Evolutionary conservation across 2,797 vertebrate genomes (phyloP), one percentile per base, ranked within the genome.

Genomic region (Sebastes nivosus): DNA sequence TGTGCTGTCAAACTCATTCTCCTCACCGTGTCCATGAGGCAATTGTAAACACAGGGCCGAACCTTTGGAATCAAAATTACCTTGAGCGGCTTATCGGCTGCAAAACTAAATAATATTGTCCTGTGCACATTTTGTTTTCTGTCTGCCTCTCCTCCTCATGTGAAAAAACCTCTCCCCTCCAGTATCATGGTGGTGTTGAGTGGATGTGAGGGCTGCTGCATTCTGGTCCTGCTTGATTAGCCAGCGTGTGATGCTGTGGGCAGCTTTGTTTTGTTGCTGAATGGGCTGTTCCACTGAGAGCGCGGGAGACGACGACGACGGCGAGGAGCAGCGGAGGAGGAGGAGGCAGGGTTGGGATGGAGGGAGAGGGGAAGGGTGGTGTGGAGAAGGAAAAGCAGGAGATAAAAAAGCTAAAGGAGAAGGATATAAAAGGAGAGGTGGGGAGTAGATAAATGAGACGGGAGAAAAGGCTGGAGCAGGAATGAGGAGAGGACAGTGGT

Each of bases 211-310:
- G 65, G 85, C 77, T 89, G 86, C 88, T 84, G 89, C 90, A 88
- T 89, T 87, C 85, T 95, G 92, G 91, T 92, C 88, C 79, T 92
- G 93, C 93, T 92, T 95, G 94, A 94, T 95, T 94, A 94, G 91
- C 87, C 87, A 81, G 90, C 69, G 85, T 90, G 89, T 80, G 90
- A 94, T 87, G 94, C 94, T 93, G 84, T 65, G 83, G 93, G 95
- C 91, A 87, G 93, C 93, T 95, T 95, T 95, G 93, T 94, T 94
- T 95, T 88, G 93, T 89, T 88, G 87, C 87, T 90, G 92, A 95
- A 94, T 92, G 90, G 87, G 84, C 92, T 82, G 87, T 93, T 92
- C 92, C 88, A 85, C 84, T 67, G 85, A 91, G 89, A 91, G 81
- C 79, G 46, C 82, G 80, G 86, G 86, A 89, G 92, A 87, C 50